A percentile compares a stretch with the other conserved stretches of the same genome.
Evolutionary conservation across 2,113 vertebrate species (phyloP).

Genomic region (Vanacampus margaritifer): DNA sequence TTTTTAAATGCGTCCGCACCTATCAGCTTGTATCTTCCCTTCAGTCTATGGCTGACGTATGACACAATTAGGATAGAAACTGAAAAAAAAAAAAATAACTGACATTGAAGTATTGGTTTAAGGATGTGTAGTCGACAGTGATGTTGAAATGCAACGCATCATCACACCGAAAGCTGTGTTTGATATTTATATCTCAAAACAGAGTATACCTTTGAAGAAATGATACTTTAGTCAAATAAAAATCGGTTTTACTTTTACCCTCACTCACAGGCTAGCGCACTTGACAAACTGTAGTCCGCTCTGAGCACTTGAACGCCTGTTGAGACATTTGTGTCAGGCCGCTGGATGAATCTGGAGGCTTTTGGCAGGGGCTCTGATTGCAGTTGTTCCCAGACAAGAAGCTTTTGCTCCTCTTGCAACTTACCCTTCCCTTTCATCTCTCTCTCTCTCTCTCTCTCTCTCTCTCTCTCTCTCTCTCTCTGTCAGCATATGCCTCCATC

Average conservation of each 20-base stretch:
- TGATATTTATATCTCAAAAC: neutral
- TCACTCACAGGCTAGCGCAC: neutral
- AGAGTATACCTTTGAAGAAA: neutral
- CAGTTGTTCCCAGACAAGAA: conserved; percentile 56
- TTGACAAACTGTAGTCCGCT: conserved; percentile 27
- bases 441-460: conserved; percentile 13
- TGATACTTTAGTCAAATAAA: neutral
- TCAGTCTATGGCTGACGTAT: too few relatives aligned
- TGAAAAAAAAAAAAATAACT: neutral
- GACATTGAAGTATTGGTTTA: neutral
- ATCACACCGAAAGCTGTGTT: neutral
- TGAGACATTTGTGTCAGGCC: conserved; percentile 56
- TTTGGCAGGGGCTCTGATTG: conserved; percentile 57
- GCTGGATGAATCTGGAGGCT: conserved; percentile 39
- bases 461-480: conserved; percentile 11
- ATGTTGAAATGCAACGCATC: neutral
- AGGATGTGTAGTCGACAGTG: neutral
- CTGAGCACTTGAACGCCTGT: conserved; percentile 41
- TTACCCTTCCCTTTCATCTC: conserved; percentile 39
- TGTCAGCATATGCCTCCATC: neutral
- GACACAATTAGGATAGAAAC: too few relatives aligned
- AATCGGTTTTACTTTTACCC: neutral
- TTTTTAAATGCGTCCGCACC: too few relatives aligned
- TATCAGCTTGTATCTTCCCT: too few relatives aligned
- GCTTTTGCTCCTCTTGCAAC: conserved; percentile 51